Evolutionary conservation across 2,888 invertebrate species (phyloP).

Genomic region (Heliconius aoede): DNA sequence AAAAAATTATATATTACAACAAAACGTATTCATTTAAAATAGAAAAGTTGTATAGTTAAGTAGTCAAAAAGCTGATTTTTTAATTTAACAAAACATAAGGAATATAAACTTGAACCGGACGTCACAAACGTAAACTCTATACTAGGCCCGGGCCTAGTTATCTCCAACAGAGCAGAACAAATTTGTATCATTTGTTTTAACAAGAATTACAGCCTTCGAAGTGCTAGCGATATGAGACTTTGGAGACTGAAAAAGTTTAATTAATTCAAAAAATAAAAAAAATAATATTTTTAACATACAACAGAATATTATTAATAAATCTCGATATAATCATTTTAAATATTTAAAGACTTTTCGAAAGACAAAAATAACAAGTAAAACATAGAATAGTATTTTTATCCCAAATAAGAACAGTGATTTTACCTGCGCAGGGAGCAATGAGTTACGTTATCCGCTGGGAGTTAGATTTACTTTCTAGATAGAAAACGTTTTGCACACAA

Average conservation of each 20-base stretch:
- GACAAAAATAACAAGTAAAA: neutral
- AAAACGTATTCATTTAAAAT: constrained; percentile 4
- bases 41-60: neutral
- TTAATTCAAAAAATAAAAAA: neutral
- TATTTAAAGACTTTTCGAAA: too few relatives aligned
- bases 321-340: neutral
- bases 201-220: constrained; percentile 49
- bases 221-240: constrained; percentile 43
- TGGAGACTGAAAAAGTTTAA: neutral
- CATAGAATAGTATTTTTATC: constrained; percentile 1
- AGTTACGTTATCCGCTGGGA: constrained; percentile 18
- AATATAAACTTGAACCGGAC: constrained; percentile 62
- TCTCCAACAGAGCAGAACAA: constrained; percentile 66
- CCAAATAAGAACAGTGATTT: constrained; percentile 12
- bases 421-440: constrained; percentile 10
- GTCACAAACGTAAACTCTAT: constrained; percentile 52
- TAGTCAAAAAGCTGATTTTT: neutral
- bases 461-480: constrained; percentile 21
- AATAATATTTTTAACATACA: neutral
- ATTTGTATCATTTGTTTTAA: constrained; percentile 69
- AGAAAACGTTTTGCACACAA: constrained; percentile 4
- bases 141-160: constrained; percentile 53
- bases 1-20: neutral
- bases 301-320: neutral
- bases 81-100: constrained; percentile 51